These are phyloP conservation scores for Drosophila quinaria DNA, from an alignment of 2,888 invertebrate species.

Conservation along the genomic window DNA sequence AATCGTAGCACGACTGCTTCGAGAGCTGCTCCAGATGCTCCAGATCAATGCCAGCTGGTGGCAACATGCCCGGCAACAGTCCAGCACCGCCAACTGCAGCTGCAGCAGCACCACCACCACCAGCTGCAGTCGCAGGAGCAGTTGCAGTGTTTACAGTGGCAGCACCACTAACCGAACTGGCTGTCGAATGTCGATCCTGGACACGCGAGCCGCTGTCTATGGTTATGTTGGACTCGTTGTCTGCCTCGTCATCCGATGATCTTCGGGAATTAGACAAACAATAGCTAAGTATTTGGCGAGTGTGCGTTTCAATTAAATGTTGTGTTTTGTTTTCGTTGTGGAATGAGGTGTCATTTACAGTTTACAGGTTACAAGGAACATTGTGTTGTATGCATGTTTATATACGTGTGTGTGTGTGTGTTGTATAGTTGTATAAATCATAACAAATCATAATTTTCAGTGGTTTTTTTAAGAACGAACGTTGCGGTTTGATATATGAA, in stretches of 20 bases:
- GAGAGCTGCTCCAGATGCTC: constrained; percentile 88
- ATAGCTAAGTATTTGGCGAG: constrained; percentile 80
- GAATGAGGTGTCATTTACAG: constrained; percentile 13
- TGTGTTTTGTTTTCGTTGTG: constrained; percentile 30
- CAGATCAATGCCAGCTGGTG: constrained; percentile 81
- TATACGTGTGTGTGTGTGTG: constrained; percentile 9
- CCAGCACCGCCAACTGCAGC: constrained; percentile 30
- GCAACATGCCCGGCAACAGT: constrained; percentile 38
- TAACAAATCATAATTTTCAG: constrained; percentile 49
- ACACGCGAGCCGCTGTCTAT: constrained; percentile 83
- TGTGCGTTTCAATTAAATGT: constrained; percentile 50
- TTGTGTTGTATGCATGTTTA: constrained; percentile 1
- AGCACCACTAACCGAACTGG: constrained; percentile 78
- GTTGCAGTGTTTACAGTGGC: constrained; percentile 29
- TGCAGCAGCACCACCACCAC: constrained; percentile 31
- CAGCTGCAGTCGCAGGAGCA: constrained; percentile 26
- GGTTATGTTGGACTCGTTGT: constrained; percentile 84
- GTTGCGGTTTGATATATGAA: constrained; percentile 68
- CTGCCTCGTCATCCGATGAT: constrained; percentile 86
- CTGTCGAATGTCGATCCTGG: constrained; percentile 81
- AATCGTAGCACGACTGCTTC: constrained; percentile 95
- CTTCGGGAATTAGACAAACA: constrained; percentile 86
- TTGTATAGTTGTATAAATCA: constrained; percentile 30
- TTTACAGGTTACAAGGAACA: constrained; percentile 5
- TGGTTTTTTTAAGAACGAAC: constrained; percentile 34